Evolutionary conservation across 2,888 invertebrate genomes (phyloP), one percentile per base, ranked within the genome.

Genomic region (Yponomeuta malinellus): DNA sequence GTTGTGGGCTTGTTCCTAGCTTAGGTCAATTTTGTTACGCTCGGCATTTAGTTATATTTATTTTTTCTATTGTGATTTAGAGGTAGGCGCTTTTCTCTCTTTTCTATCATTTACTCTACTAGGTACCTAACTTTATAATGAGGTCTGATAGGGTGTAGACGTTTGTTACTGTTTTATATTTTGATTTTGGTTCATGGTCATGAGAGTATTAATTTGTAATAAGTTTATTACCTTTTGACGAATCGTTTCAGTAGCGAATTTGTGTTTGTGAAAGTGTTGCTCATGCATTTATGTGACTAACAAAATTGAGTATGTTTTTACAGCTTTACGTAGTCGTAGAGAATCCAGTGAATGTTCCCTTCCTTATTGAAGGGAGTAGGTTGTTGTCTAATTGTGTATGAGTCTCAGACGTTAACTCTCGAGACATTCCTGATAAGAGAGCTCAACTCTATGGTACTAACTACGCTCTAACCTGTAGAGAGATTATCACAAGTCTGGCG

Each of bases 201-300:
- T 78, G 77, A 78, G 76, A 78, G 79, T 79, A 77, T 78, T 78
- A 78, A 74, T 76, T 77, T 79, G 43, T 43, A 43, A 43, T 43
- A 43, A 8, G 43, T 43, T 79, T 86, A 83, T 86, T 81, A 80
- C 73, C 75, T 82, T 80, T 83, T 88, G 89, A 89, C 87, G 74
- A 81, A 75, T 84, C 79, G 81, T 82, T 84, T 86, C 84, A 75
- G 79, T 84, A 79, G 79, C 75, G 73, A 75, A 78, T 80, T 82
- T 80, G 80, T 76, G 78, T 80, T 76, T 73, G 75, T 79, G 77
- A 71, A 74, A 76, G 74, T 74, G 77, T 81, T 79, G 79, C 79
- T 82, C 80, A 79, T 79, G 90, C 90, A 88, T 90, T 90, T 90
- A 89, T 79, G 77, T 79, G 81, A 79, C 81, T 78, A 81, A 80